Evolutionary conservation across 2,113 vertebrate genomes (phyloP), one percentile per base, ranked within the genome.

Genomic region (Hirundichthys speculiger): DNA sequence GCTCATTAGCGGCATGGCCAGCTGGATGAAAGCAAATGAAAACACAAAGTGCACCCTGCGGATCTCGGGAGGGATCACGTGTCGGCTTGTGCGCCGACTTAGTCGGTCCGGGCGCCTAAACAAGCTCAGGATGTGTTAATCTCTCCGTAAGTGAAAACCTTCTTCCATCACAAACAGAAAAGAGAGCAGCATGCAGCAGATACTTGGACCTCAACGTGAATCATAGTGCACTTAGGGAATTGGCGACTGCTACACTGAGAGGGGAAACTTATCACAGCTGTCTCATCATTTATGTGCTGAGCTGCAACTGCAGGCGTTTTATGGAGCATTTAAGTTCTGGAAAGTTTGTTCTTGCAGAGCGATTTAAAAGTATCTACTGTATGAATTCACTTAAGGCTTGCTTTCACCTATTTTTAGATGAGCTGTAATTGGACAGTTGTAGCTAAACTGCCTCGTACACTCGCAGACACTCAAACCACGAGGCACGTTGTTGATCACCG

Each of bases 261-360:
- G 20, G 38, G 30, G 27, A 42, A 34, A 9, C n/a, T 27, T 34
- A 25, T 43, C 6, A 15, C 62, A 22, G 45, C 38, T 20, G 38
- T n/a, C 34, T 66, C 46, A 66, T 66, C 59, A 30, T 21, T 75
- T 38, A 48, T 48, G 56, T 48, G 65, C 1, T 1, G 42, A 62
- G n/a, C 42, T 39, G 52, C 69, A 69, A 48, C 61, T 51, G 50
- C 14, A 24, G 54, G 79, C 54, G 46, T 73, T 86, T 73, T 40
- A 66, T 80, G 49, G 45, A 54, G 38, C 15, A 43, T n/a, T 43
- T 5, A 43, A 43, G 16, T n/a, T 43, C 15, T n/a, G 41, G n/a
- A 18, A 43, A 34, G 30, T 34, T 34, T 34, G 30, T 7, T 34
- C 30, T 34, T 7, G 30, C 30, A 34, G 30, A 34, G 30, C 3